These are phyloP conservation scores for Dreissena rostriformis DNA, from an alignment of 1,140 invertebrate species.

Conservation along the genomic window DNA sequence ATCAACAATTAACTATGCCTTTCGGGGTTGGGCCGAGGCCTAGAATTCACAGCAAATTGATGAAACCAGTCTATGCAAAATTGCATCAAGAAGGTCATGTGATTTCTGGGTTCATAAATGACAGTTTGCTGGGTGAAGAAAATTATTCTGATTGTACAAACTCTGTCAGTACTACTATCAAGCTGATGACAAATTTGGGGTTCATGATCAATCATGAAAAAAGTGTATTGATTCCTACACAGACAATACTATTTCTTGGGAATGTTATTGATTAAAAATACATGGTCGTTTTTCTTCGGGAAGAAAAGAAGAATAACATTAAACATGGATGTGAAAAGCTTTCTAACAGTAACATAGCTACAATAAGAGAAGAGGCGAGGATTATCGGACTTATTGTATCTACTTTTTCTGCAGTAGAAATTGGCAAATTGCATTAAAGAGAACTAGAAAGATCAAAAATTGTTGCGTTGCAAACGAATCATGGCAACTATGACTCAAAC, in stretches of 20 bases:
- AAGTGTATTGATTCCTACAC: conserved; percentile 9
- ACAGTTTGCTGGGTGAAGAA: conserved; percentile 48
- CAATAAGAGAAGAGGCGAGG: conserved; percentile 34
- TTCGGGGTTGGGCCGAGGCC: conserved; percentile 32
- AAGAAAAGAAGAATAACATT: conserved; percentile 19
- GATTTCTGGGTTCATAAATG: conserved; percentile 56
- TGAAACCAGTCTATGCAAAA: conserved; percentile 54
- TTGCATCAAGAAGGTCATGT: conserved; percentile 37
- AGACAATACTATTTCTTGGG: conserved; percentile 24
- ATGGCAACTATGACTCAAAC: conserved; percentile 44
- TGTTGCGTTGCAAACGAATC: conserved; percentile 16
- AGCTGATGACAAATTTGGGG: conserved; percentile 39
- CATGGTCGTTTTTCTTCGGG: conserved; percentile 43
- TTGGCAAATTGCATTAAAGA: conserved; percentile 31
- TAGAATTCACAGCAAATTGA: conserved; percentile 44
- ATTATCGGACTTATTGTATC: conserved; percentile 51
- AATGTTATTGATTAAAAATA: conserved; percentile 27
- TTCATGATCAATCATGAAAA: conserved; percentile 50
- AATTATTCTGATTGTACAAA: conserved; percentile 42
- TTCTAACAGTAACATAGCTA: conserved; percentile 12
- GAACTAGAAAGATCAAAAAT: conserved; percentile 45
- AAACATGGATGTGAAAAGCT: conserved; percentile 21
- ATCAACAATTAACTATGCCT: conserved; percentile 43
- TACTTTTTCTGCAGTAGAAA: conserved; percentile 42
- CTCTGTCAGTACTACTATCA: conserved; percentile 48